phyloP scores from a whole-genome alignment of 2,113 vertebrate genomes.

The Papio anubis region DNA sequence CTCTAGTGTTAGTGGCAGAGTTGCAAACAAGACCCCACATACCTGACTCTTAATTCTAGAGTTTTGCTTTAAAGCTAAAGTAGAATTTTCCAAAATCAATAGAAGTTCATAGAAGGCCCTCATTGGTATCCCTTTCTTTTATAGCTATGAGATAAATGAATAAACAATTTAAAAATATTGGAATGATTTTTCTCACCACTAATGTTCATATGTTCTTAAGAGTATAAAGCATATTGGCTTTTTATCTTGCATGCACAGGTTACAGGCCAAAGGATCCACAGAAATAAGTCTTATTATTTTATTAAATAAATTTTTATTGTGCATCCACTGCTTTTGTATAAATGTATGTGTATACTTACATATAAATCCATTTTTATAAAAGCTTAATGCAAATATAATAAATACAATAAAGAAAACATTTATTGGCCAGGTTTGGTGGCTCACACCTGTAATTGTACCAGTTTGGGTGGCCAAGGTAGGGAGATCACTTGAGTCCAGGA shows the following conservation, averaged over 20 bases:
- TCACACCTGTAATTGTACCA: too few species aligned
- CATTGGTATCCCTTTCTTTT: not conserved
- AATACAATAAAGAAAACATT: not conserved
- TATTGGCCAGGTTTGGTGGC: too few species aligned
- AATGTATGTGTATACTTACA: not conserved
- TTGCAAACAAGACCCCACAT: not conserved
- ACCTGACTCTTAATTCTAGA: not conserved
- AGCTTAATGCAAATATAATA: not conserved
- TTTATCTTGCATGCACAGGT: not conserved
- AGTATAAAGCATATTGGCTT: not conserved
- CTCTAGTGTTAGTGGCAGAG: not conserved
- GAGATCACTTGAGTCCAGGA: too few species aligned
- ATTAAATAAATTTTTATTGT: not conserved
- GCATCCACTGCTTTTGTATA: not conserved
- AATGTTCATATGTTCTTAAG: not conserved
- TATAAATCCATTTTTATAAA: not conserved
- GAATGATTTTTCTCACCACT: constrained; percentile 23
- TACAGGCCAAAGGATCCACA: not conserved
- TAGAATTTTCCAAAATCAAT: not conserved
- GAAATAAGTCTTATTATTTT: not conserved
- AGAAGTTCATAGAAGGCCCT: not conserved
- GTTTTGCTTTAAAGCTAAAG: constrained; percentile 28
- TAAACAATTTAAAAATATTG: not conserved
- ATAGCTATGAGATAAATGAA: not conserved
- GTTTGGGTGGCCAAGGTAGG: too few species aligned